These are phyloP conservation scores for Pseudococcus jackbeardsleyi DNA, from an alignment of 2,888 invertebrate genomes.

Conservation along the genomic window DNA sequence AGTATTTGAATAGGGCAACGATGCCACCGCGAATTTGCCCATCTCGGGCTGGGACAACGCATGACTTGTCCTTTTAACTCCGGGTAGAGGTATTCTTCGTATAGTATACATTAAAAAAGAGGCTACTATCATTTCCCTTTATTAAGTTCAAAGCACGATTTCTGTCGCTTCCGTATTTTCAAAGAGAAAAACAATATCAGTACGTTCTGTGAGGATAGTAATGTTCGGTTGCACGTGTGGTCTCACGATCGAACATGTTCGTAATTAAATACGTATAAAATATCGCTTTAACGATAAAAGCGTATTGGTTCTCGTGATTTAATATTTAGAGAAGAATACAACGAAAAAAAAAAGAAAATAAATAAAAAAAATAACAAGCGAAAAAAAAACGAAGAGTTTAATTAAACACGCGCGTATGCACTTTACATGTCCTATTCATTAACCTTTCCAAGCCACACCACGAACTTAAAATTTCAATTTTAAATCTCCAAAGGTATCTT, in stretches of 20 bases:
- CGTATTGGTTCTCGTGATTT: conserved; percentile 64
- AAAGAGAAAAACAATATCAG: conserved; percentile 64
- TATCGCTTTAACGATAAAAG: conserved; percentile 64
- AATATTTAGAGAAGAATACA: conserved; percentile 56
- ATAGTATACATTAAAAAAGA: conserved; percentile 19
- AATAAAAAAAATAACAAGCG: conserved; percentile 24
- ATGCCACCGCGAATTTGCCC: conserved; percentile 9
- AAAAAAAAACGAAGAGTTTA: conserved; percentile 1
- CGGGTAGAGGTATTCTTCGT: background rate
- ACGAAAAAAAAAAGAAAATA: conserved; percentile 29
- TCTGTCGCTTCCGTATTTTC: conserved; percentile 64
- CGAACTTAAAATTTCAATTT: background rate
- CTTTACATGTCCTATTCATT: conserved; percentile 44
- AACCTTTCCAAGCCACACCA: conserved; percentile 24
- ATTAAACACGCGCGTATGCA: conserved; percentile 48
- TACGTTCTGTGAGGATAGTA: conserved; percentile 58
- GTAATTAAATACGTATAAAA: conserved; percentile 65
- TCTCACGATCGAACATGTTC: conserved; percentile 64
- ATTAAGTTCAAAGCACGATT: conserved; percentile 64
- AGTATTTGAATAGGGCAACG: conserved; percentile 4
- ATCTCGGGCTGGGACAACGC: background rate
- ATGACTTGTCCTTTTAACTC: conserved; percentile 52
- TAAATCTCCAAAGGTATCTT: background rate
- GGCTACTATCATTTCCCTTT: conserved; percentile 58
- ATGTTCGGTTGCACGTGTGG: conserved; percentile 64